Evolutionary conservation across 2,888 invertebrate species (phyloP).

Genomic region (Aleiodes leptofemur): DNA sequence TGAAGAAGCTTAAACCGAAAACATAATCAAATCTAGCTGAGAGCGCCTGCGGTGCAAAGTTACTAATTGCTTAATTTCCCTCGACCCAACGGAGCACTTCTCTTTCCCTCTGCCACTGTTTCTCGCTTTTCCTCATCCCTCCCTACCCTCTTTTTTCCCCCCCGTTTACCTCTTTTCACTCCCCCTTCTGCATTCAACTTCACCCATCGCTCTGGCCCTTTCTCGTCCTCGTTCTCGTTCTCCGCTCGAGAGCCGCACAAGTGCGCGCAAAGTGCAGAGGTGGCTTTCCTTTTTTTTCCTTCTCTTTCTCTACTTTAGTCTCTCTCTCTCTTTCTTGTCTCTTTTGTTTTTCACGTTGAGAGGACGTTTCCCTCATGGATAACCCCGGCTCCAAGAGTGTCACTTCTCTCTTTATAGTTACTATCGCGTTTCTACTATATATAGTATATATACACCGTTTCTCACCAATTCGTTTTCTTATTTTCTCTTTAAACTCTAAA

Average conservation of each 20-base stretch:
- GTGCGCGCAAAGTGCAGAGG: slow-evolving; percentile 50
- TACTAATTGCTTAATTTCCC: slow-evolving; percentile 75
- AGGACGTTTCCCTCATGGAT: slow-evolving; percentile 43
- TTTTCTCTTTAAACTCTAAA: slow-evolving; percentile 6
- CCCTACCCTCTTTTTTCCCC: not conserved
- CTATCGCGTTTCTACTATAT: slow-evolving; percentile 39
- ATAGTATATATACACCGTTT: no score
- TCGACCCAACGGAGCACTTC: slow-evolving; percentile 60
- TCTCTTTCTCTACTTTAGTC: slow-evolving; percentile 6
- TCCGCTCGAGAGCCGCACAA: slow-evolving; percentile 52
- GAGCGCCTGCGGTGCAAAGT: slow-evolving; percentile 73
- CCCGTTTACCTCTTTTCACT: slow-evolving; percentile 9
- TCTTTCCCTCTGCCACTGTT: slow-evolving; percentile 53
- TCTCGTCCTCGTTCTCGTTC: slow-evolving; percentile 1
- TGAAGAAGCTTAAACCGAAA: slow-evolving; percentile 71
- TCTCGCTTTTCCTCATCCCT: slow-evolving; percentile 50
- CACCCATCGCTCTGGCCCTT: slow-evolving; percentile 49
- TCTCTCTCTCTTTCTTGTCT: not conserved
- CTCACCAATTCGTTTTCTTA: slow-evolving; percentile 30
- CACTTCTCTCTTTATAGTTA: slow-evolving; percentile 43
- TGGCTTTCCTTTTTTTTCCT: slow-evolving; percentile 39
- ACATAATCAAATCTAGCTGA: slow-evolving; percentile 74
- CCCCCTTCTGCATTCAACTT: slow-evolving; percentile 19
- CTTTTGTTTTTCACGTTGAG: slow-evolving; percentile 34
- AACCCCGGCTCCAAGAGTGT: slow-evolving; percentile 34